These are phyloP conservation scores for Suricata suricatta DNA, from an alignment of 2,113 vertebrate species.

Conservation along the genomic window DNA sequence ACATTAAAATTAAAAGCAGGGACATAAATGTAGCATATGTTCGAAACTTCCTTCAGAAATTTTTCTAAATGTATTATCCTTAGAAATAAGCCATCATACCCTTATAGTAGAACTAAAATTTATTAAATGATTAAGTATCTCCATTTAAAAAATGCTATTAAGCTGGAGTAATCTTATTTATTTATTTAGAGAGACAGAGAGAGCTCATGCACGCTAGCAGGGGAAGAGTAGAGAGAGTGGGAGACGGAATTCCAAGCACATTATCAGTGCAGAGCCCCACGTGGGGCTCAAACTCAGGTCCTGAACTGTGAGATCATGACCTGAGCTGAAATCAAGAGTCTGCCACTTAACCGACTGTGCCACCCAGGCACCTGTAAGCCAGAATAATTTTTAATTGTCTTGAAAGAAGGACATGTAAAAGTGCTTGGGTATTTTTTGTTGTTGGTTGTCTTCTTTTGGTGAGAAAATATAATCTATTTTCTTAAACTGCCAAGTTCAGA, in stretches of 20 bases:
- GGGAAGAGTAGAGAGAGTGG: too few species aligned
- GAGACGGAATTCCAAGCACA: too few species aligned
- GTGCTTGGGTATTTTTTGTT: background rate
- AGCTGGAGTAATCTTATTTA: background rate
- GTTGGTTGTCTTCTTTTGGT: background rate
- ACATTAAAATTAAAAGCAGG: conserved; percentile 48
- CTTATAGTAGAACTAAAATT: background rate
- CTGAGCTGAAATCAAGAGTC: too few species aligned
- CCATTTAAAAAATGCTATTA: background rate
- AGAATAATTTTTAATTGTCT: conserved; percentile 23
- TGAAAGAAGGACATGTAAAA: background rate
- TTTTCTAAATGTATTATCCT: conserved; percentile 18
- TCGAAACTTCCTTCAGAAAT: conserved; percentile 24
- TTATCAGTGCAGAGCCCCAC: too few species aligned
- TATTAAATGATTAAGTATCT: conserved; percentile 23
- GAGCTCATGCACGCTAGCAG: too few species aligned
- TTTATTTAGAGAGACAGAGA: too few species aligned
- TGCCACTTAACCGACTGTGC: too few species aligned
- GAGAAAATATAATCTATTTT: background rate
- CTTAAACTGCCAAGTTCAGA: background rate
- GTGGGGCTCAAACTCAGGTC: too few species aligned
- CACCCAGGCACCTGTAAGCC: background rate
- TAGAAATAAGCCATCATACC: conserved; percentile 4
- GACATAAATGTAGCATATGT: background rate
- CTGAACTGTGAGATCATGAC: too few species aligned